Evolutionary conservation across 1,140 invertebrate genomes (phyloP).

Genomic region (Diabrotica undecimpunctata): DNA sequence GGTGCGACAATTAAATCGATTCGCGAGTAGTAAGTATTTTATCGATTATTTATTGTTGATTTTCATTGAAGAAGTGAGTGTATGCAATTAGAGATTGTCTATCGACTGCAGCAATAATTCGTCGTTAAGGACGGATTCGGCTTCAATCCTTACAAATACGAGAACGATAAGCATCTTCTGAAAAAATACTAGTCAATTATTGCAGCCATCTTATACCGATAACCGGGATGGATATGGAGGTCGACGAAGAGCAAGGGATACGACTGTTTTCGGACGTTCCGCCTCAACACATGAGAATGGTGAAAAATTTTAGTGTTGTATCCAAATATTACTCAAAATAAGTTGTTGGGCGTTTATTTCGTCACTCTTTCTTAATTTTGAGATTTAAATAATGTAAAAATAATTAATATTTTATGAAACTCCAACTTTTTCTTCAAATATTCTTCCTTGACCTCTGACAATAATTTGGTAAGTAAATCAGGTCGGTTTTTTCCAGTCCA

Average conservation of each 20-base stretch:
- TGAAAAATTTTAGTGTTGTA: no score
- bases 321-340: no score
- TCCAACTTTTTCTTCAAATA: no score
- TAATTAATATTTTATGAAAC: no score
- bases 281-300: no score
- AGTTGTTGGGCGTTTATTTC: no score
- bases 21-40: neutral
- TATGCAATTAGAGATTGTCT: conserved; percentile 18
- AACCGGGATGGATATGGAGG: conserved; percentile 18
- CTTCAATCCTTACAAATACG: conserved; percentile 19
- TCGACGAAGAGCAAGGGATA: neutral
- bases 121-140: conserved; percentile 17
- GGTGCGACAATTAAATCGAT: neutral
- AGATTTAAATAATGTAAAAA: no score
- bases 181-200: conserved; percentile 24
- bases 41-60: neutral
- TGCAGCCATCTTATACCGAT: conserved; percentile 19
- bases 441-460: no score
- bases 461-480: no score
- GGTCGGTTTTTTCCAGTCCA: no score
- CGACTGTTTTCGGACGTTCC: neutral
- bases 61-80: conserved; percentile 9
- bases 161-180: conserved; percentile 12
- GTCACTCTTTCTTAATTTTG: no score
- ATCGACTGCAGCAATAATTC: conserved; percentile 11